Conservation (phyloP, 2,797 vertebrate species). For the Trematomus bernacchii region DNA sequence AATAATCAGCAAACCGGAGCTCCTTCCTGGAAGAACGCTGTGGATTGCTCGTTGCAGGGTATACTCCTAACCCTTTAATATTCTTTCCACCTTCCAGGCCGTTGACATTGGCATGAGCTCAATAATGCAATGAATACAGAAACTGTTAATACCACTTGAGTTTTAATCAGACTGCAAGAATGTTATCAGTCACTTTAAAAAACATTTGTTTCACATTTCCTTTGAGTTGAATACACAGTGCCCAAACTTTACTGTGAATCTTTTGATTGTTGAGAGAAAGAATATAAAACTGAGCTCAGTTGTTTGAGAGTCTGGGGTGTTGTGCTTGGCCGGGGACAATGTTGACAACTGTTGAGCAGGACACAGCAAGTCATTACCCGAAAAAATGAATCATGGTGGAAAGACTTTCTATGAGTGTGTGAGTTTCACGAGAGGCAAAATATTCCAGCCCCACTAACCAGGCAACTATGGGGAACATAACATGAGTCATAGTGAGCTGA, state of each 20-base stretch:
- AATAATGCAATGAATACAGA: conserved; percentile 36
- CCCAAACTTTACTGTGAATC: conserved; percentile 29
- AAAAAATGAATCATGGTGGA: conserved; percentile 81
- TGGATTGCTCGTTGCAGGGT: conserved; percentile 46
- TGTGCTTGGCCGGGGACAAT: conserved; percentile 60
- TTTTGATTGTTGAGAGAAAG: conserved; percentile 46
- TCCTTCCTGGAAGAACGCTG: conserved; percentile 78
- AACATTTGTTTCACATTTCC: conserved; percentile 26
- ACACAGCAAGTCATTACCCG: conserved; percentile 66
- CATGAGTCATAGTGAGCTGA: conserved; percentile 77
- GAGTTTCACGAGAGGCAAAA: conserved; percentile 75
- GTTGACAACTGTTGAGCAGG: conserved; percentile 75
- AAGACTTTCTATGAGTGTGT: conserved; percentile 79
- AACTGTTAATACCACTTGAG: conserved; percentile 37
- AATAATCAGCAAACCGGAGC: conserved; percentile 72
- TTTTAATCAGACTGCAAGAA: conserved; percentile 44
- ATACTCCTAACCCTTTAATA: conserved; percentile 60
- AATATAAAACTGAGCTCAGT: conserved; percentile 31
- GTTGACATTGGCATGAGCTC: conserved; percentile 56
- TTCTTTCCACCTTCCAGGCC: conserved; percentile 54
- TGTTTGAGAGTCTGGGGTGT: conserved; percentile 59
- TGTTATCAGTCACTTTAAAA: conserved; percentile 12
- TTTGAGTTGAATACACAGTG: not conserved
- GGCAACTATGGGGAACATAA: conserved; percentile 73
- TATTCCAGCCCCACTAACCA: conserved; percentile 73